phyloP scores from a whole-genome alignment of 2,113 vertebrate species.

The Elephas maximus region DNA sequence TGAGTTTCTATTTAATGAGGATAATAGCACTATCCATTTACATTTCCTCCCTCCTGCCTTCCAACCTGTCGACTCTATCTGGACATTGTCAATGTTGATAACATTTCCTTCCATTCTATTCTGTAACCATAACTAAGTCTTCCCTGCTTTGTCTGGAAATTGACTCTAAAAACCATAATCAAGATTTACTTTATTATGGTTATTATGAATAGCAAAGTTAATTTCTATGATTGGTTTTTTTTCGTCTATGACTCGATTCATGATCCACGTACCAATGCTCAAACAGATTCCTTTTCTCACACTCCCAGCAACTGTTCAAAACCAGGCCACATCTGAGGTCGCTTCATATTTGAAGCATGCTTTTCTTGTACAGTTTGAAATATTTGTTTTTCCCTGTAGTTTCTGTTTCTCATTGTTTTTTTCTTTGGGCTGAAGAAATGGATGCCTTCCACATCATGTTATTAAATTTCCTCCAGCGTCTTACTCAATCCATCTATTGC shows the following conservation, averaged over 20 bases:
- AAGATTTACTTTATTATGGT: not conserved
- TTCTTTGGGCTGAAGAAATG: not conserved
- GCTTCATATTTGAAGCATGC: constrained; percentile 37
- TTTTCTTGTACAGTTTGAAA: not conserved
- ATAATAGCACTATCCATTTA: not conserved
- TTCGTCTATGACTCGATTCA: not conserved
- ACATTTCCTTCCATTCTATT: not conserved
- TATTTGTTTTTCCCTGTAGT: not conserved
- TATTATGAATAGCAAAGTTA: not conserved
- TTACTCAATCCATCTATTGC: not conserved
- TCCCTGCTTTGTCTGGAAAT: not conserved
- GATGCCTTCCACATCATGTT: not conserved
- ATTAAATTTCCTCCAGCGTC: not conserved
- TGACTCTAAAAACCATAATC: not conserved
- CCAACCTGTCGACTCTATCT: not conserved
- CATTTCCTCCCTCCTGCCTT: not conserved
- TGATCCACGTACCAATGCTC: not conserved
- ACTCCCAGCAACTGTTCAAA: not conserved
- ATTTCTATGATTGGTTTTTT: not conserved
- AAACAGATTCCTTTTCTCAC: not conserved
- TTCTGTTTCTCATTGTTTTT: not conserved
- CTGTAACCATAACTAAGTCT: not conserved
- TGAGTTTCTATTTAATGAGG: not conserved
- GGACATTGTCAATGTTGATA: not conserved
- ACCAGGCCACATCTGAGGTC: not conserved